phyloP scores from a whole-genome alignment of 2,888 invertebrate species.

The Conus canariensis region DNA sequence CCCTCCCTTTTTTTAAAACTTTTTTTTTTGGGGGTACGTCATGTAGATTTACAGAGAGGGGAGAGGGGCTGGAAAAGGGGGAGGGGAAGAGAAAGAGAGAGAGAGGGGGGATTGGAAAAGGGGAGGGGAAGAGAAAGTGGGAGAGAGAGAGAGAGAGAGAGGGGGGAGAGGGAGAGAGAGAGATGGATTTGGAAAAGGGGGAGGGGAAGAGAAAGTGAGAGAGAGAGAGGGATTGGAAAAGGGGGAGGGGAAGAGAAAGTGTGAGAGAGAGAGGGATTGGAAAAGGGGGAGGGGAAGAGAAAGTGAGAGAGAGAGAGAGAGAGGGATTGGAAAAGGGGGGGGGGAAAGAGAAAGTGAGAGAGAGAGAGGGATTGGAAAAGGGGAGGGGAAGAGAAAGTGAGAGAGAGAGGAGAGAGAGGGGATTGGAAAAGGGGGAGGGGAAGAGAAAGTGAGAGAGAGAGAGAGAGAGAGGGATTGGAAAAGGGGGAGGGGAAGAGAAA shows the following conservation, averaged over 20 bases:
- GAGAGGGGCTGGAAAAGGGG: too few species aligned
- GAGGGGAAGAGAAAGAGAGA: too few species aligned
- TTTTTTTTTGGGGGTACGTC: too few species aligned
- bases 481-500: too few species aligned
- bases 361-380: neutral
- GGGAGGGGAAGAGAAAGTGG: neutral
- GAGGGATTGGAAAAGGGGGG: neutral
- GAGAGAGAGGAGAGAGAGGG: neutral
- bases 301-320: neutral
- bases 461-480: too few species aligned
- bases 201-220: neutral
- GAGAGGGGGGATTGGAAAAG: too few species aligned
- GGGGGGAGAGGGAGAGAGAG: neutral
- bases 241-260: neutral
- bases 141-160: neutral
- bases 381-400: neutral
- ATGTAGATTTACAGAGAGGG: too few species aligned
- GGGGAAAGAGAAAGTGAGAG: neutral
- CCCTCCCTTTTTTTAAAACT: too few species aligned
- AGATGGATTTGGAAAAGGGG: neutral
- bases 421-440: too few species aligned
- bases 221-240: neutral
- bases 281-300: neutral
- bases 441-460: too few species aligned
- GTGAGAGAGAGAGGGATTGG: neutral